A percentile compares a stretch with the other conserved stretches of the same genome.
phyloP scores from a whole-genome alignment of 1,140 invertebrate genomes.

The Planococcus citri region DNA sequence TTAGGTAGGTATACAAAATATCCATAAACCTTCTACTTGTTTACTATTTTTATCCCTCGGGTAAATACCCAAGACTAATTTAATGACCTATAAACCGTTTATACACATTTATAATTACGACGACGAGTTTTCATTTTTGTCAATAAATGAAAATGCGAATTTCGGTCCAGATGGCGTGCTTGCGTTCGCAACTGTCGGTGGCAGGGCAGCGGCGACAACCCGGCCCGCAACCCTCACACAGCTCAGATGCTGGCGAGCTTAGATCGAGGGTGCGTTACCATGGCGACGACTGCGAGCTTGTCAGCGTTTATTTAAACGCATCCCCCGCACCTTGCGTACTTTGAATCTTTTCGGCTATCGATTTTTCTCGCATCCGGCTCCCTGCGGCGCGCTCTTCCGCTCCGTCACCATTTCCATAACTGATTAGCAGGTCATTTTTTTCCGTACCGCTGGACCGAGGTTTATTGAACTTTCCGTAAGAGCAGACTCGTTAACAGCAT shows the following conservation, averaged over 20 bases:
- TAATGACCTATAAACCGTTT: too few species aligned
- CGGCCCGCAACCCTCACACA: too few species aligned
- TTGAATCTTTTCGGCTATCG: background rate
- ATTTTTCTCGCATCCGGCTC: too few species aligned
- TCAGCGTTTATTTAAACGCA: background rate
- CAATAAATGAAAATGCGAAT: background rate
- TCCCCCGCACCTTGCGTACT: background rate
- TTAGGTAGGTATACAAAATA: too few species aligned
- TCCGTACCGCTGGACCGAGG: background rate
- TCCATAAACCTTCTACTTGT: too few species aligned
- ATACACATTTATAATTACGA: background rate
- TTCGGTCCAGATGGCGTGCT: background rate
- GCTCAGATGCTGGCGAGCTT: too few species aligned
- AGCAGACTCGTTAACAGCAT: too few species aligned
- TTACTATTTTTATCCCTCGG: too few species aligned
- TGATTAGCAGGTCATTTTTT: constrained; percentile 2
- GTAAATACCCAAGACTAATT: too few species aligned
- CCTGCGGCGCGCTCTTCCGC: background rate
- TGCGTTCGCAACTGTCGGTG: too few species aligned
- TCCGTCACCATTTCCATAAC: background rate
- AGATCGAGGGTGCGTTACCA: background rate
- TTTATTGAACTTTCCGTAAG: background rate
- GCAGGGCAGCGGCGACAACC: too few species aligned
- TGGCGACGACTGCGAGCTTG: background rate
- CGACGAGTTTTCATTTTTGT: background rate